Conservation (phyloP, 2,888 invertebrate species). For the Tolmerus cingulatus region DNA sequence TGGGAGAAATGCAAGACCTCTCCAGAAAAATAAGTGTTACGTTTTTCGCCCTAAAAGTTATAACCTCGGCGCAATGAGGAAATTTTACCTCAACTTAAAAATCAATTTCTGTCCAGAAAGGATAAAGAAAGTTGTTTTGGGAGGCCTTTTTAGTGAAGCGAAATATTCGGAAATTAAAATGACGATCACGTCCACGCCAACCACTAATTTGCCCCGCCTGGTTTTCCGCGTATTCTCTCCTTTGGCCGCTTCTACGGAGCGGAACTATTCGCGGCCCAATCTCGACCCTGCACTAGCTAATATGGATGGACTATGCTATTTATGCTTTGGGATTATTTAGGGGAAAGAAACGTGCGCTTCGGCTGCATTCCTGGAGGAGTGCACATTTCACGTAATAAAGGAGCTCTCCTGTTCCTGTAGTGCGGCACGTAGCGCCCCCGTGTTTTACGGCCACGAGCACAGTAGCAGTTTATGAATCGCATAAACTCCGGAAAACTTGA, state of each 20-base stretch:
- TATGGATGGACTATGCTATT: not conserved
- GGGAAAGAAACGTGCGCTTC: not conserved
- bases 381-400: slow-evolving; percentile 22
- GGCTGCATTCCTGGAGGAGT: not conserved
- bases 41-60: not conserved
- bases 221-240: not conserved
- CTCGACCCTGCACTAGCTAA: not conserved
- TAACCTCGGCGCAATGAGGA: not conserved
- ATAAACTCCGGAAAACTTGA: slow-evolving; percentile 20
- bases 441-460: slow-evolving; percentile 5
- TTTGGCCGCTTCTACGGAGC: not conserved
- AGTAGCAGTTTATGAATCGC: slow-evolving; percentile 4
- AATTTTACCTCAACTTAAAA: not conserved
- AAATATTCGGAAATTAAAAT: not conserved
- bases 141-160: not conserved
- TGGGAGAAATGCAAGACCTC: not conserved
- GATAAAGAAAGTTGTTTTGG: not conserved
- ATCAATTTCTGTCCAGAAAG: not conserved
- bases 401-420: not conserved
- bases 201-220: not conserved
- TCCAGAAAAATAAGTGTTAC: not conserved
- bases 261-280: not conserved
- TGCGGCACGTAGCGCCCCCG: not conserved
- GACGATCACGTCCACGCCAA: not conserved
- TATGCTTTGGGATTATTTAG: slow-evolving; percentile 15